These are phyloP conservation scores for Sparus aurata DNA, from an alignment of 2,797 vertebrate species.

Conservation along the genomic window DNA sequence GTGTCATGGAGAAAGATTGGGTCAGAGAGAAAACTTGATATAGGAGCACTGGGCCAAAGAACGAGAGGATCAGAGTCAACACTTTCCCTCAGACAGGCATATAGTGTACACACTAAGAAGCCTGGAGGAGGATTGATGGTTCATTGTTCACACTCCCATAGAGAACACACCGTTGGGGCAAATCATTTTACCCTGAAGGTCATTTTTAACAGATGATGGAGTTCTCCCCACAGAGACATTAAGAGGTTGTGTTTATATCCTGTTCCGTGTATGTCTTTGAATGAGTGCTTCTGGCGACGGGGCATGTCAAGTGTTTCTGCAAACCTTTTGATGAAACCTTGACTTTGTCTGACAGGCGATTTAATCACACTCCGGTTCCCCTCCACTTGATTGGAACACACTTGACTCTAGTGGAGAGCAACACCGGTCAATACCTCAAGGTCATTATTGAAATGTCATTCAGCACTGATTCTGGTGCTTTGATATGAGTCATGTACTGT, in stretches of 20 bases:
- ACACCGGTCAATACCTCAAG: background rate
- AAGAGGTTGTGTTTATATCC: constrained; percentile 14
- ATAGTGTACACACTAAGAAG: background rate
- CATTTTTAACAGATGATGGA: constrained; percentile 28
- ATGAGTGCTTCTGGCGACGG: background rate
- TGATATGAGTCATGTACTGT: background rate
- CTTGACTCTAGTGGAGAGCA: background rate
- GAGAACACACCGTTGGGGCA: background rate
- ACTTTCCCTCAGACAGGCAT: background rate
- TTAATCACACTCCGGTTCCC: background rate
- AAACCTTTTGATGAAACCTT: constrained; percentile 30
- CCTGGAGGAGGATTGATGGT: constrained; percentile 24
- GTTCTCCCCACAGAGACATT: constrained; percentile 3
- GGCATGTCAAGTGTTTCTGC: constrained; percentile 18
- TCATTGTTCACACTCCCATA: constrained; percentile 2
- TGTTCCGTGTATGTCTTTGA: background rate
- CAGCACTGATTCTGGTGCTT: background rate
- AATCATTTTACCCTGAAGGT: constrained; percentile 27
- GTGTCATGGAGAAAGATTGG: background rate
- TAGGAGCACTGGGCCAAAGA: background rate
- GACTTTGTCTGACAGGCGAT: constrained; percentile 17
- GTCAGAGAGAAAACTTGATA: background rate
- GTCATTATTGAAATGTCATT: constrained; percentile 1
- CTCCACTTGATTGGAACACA: background rate
- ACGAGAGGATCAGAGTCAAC: background rate